Evolutionary conservation across 2,797 vertebrate genomes (phyloP), one percentile per base, ranked within the genome.

Genomic region (Mormyrus hasselquistii): DNA sequence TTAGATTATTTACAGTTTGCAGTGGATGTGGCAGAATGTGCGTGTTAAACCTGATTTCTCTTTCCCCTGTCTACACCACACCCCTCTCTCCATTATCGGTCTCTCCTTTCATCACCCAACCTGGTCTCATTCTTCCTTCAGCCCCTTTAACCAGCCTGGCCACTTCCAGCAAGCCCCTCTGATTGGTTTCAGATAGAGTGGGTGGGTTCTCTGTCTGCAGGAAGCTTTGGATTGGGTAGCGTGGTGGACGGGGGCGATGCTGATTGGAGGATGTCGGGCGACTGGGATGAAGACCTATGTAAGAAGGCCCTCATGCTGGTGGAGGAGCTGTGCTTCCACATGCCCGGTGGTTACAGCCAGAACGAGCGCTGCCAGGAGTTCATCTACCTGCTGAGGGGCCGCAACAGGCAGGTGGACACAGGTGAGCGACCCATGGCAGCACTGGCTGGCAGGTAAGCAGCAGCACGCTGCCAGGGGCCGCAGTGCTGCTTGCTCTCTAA

Each of bases 241-340:
- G 62, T 88, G 57, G 69, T 94, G 94, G 50, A 89, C 88, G 92
- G 94, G 93, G 94, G 96, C 95, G 82, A 96, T 96, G 96, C 95
- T 90, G 95, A 96, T 96, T 94, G 96, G 96, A 96, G 94, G 93
- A 98, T 98, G 97, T 98, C 97, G 89, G 97, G 97, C 91, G 97
- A 98, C 95, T 98, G 97, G 90, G 97, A 98, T 94, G 97, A 98
- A 94, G 97, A 98, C 90, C 92, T 97, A 93, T 98, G 97, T 94
- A 97, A 97, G 92, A 96, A 96, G 94, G 97, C 96, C 10, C 94
- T 97, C 93, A 93, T 95, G 93, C 90, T 98, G 93, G 96, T 98
- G 94, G 96, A 97, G 34, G 97, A 98, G 91, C 96, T 98, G 90
- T 98, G 97, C 93, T 96, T 96, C 34, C 94, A 95, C 92, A 95